Evolutionary conservation across 2,797 vertebrate genomes (phyloP).

Genomic region (Characodon lateralis): DNA sequence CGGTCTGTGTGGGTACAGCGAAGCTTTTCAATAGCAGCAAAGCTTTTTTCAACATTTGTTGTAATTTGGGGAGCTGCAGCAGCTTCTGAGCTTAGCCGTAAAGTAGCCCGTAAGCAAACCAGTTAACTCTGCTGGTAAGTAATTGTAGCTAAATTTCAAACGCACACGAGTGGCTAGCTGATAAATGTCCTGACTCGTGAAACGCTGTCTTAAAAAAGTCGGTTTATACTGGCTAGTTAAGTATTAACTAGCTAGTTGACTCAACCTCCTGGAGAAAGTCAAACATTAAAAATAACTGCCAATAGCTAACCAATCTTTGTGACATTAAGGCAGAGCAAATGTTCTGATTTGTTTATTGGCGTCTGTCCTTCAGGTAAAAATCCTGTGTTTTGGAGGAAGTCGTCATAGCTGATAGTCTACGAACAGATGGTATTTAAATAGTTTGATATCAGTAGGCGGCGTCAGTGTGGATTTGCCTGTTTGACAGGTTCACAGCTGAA

Average conservation of each 20-base stretch:
- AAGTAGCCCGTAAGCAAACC: slow-evolving; percentile 24
- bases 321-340: background rate
- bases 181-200: background rate
- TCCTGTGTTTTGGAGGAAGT: slow-evolving; percentile 1
- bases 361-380: background rate
- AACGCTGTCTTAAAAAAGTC: background rate
- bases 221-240: background rate
- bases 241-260: slow-evolving; percentile 12
- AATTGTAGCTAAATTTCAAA: slow-evolving; percentile 24
- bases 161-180: background rate
- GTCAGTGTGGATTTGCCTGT: background rate
- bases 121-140: slow-evolving; percentile 54
- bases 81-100: slow-evolving; percentile 13
- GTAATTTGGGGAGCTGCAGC: slow-evolving; percentile 43
- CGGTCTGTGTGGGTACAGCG: background rate
- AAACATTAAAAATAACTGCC: slow-evolving; percentile 5
- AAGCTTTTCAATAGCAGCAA: background rate
- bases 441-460: slow-evolving; percentile 5
- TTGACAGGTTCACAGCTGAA: slow-evolving; percentile 1
- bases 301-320: background rate
- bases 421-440: background rate
- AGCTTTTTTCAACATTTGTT: background rate
- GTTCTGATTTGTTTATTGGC: background rate
- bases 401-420: background rate
- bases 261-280: slow-evolving; percentile 32